phyloP scores from a whole-genome alignment of 2,113 vertebrate species.

The Mobula birostris region DNA sequence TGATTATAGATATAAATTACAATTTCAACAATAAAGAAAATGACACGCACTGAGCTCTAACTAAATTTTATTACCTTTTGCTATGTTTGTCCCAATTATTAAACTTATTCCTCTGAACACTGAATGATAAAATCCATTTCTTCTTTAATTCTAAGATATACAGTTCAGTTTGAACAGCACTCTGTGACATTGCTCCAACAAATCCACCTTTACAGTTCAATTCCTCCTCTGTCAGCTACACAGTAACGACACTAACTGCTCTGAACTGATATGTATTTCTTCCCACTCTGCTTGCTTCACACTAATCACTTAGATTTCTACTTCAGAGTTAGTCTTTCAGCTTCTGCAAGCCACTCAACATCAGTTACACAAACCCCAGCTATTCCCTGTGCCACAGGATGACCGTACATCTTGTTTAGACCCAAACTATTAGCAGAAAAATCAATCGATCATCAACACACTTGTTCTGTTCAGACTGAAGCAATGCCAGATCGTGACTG shows the following conservation, averaged over 20 bases:
- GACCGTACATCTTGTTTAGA: background rate
- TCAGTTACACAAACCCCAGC: background rate
- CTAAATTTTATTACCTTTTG: background rate
- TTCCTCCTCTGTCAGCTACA: background rate
- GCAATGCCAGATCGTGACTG: background rate
- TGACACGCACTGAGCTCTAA: background rate
- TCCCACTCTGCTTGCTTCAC: background rate
- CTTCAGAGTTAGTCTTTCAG: background rate
- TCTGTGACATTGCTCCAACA: background rate
- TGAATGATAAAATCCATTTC: background rate
- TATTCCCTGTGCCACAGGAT: background rate
- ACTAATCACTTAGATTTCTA: background rate
- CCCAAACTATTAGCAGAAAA: background rate
- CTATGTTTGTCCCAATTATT: background rate
- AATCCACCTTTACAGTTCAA: background rate
- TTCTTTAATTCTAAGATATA: background rate
- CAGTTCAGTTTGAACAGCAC: background rate
- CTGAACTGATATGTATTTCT: background rate
- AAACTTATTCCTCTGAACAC: too few relatives aligned
- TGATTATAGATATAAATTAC: background rate
- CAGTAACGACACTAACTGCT: background rate
- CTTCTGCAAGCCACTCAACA: background rate
- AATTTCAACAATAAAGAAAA: background rate
- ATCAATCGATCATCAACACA: background rate
- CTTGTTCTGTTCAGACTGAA: background rate